These are phyloP conservation scores for Agriopis marginaria DNA, from an alignment of 2,888 invertebrate genomes.

Conservation along the genomic window DNA sequence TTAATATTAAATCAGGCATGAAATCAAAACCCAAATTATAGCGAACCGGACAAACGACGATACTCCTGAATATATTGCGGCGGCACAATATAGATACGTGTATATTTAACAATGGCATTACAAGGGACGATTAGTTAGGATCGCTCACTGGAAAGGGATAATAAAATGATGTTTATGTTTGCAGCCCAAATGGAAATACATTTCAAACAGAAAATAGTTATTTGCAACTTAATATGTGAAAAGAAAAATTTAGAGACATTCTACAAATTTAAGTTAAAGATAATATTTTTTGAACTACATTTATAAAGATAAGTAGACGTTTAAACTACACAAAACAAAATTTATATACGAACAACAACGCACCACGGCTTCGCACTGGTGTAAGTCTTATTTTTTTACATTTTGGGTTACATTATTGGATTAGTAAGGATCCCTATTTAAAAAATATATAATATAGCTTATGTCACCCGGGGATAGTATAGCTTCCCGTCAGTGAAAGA, in stretches of 20 bases:
- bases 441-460: too few species aligned
- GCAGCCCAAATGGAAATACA: conserved; percentile 34
- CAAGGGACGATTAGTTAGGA: conserved; percentile 53
- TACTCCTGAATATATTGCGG: conserved; percentile 57
- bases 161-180: conserved; percentile 39
- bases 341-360: too few species aligned
- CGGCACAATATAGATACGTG: conserved; percentile 50
- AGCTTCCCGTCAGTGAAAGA: too few species aligned
- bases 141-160: conserved; percentile 55
- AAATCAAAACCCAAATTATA: conserved; percentile 45
- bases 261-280: not conserved
- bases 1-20: conserved; percentile 35
- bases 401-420: too few species aligned
- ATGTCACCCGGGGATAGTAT: too few species aligned
- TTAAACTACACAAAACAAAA: too few species aligned
- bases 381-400: too few species aligned
- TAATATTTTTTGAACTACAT: not conserved
- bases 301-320: too few species aligned
- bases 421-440: too few species aligned
- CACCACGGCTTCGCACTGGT: too few species aligned
- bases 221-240: conserved; percentile 12
- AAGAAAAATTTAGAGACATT: conserved; percentile 6
- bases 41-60: conserved; percentile 44
- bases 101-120: conserved; percentile 61
- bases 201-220: conserved; percentile 31